Evolutionary conservation across 2,113 vertebrate genomes (phyloP), one percentile per base, ranked within the genome.

Genomic region (Uropsilus gracilis): DNA sequence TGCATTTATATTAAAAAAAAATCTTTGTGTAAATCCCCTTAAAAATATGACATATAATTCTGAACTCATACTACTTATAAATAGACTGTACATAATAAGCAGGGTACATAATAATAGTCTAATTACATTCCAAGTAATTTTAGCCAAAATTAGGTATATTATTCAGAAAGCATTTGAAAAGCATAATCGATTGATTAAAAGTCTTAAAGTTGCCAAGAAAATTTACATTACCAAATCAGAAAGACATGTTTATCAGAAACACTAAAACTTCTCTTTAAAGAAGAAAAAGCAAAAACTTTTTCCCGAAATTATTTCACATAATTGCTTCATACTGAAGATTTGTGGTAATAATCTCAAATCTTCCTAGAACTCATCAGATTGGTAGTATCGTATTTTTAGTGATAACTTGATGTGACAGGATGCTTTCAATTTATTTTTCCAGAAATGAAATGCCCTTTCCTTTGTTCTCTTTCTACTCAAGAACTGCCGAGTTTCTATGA

Each of bases 381-480:
- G 11, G 78, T 72, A 83, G 68, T 93, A 68, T 71, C 61, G 20
- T 94, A 39, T 77, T 89, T 85, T 61, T 81, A 76, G 37, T 34
- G 44, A 95, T 75, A 53, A 48, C 9, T 85, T 82, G 39, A 95
- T 88, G 6, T 81, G 71, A 84, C 85, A 84, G 57, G 42, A 80
- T 84, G 12, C 10, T 75, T 69, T 92, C 1, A 0, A 32, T 53
- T 85, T 85, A 61, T 66, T 83, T 96, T 84, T 53, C 32, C 18
- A 39, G 48, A 55, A 85, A 86, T 69, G 39, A 13, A 82, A 78
- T 68, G 37, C 13, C 89, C 7, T 90, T 89, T 53, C 59, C 24
- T 77, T 90, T 90, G n/a, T 8, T 95, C 6, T 50, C n/a, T 85
- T 94, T n/a, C 55, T 64, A 71, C 34, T 92, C 28, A 95, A 95